phyloP scores from a whole-genome alignment of 1,140 invertebrate genomes.

The Archivesica marissinica region DNA sequence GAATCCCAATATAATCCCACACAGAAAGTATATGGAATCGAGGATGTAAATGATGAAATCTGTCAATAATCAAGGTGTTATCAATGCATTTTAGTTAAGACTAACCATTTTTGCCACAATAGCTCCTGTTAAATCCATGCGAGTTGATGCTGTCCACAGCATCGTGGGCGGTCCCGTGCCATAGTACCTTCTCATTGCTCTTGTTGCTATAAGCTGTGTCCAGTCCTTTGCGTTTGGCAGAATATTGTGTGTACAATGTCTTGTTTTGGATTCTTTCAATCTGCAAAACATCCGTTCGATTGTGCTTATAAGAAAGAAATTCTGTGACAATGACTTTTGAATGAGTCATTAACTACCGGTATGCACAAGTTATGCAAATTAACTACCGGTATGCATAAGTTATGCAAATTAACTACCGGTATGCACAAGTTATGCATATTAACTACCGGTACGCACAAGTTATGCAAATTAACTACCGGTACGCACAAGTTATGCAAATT shows the following conservation, averaged over 20 bases:
- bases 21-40: too few relatives aligned
- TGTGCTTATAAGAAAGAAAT: neutral
- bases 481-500: too few relatives aligned
- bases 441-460: too few relatives aligned
- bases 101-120: slow-evolving; percentile 69
- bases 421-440: too few relatives aligned
- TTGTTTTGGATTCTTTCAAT: slow-evolving; percentile 41
- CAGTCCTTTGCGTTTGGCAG: slow-evolving; percentile 17
- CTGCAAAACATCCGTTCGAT: too few relatives aligned
- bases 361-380: neutral
- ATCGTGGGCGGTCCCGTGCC: slow-evolving; percentile 65
- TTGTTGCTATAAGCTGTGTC: neutral
- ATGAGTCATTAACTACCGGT: neutral
- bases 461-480: too few relatives aligned
- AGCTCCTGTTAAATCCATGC: slow-evolving; percentile 74
- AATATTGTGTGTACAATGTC: slow-evolving; percentile 35
- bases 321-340: neutral
- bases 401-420: neutral
- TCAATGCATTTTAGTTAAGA: too few relatives aligned
- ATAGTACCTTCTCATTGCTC: slow-evolving; percentile 6
- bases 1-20: too few relatives aligned
- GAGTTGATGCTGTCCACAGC: slow-evolving; percentile 68
- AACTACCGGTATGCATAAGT: neutral
- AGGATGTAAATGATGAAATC: too few relatives aligned
- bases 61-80: too few relatives aligned